Base-by-base conservation (phyloP, 2,888 invertebrate species). In the Mimas tiliae region DNA sequence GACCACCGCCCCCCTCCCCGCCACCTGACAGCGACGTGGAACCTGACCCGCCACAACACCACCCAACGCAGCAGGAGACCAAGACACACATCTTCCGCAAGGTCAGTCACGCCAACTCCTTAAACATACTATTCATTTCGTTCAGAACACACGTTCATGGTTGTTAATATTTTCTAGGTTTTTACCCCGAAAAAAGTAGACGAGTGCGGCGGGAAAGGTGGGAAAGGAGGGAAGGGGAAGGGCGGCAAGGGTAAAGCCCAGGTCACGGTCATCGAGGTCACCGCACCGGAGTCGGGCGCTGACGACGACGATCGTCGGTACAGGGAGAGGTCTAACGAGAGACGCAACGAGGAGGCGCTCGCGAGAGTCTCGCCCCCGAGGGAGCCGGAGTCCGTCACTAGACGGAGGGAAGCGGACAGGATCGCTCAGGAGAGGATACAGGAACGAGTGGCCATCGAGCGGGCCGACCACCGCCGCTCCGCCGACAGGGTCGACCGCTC, bases 211-310 rank as follows among this genome's bases (percentile, higher is more conserved):
- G 96, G 96, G 0, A 96, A 96, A 76, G 96, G 96, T 11, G 96
- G 95, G 52, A 95, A 96, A 71, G 95, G 96, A 45, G 96, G 95
- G 65, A 96, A 96, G 70, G 96, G 95, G 33, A 96, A 96, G 73
- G 96, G 96, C 1, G 96, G 96, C 1, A 96, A 95, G 74, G 95
- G 95, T 66, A 96, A 96, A 82, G 96, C 95, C 2, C 96, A 96
- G 73, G 96, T 96, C 64, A 95, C 96, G 65, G 95, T 96, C 65
- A 95, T 96, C 68, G 96, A 96, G 74, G 87, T 87, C 38, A 89
- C 86, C 0, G 87, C 91, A 6, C 88, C 89, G 1, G 89, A 90
- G 68, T 83, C 88, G 0, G 88, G 89, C 7, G 86, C 83, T 6
- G 91, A 90, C 68, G 91, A 91, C 64, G 91, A 91, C 45, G 87